Percentiles rank a stretch among this genome's conserved stretches.
Conservation (phyloP, 92 coral and sea anemone species). For the Phenganax subtilis region DNA sequence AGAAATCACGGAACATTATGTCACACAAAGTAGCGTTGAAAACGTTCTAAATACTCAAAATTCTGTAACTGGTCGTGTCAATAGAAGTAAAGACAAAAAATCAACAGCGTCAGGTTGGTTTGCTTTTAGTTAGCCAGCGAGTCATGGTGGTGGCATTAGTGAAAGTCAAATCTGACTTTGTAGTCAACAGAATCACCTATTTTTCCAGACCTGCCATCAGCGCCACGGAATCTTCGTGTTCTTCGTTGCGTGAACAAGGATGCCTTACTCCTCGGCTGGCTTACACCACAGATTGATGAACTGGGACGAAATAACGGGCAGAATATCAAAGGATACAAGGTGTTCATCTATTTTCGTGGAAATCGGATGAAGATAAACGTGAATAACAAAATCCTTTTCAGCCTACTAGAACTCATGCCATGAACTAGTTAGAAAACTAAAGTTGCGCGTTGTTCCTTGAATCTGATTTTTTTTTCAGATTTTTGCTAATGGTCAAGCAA, state of each 20-base stretch:
- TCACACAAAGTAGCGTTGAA: slow-evolving; percentile 1
- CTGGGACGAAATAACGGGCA: slow-evolving; percentile 82
- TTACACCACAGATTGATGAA: slow-evolving; percentile 93
- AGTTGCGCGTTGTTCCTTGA: too few relatives aligned
- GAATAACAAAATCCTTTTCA: too few relatives aligned
- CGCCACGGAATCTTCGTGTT: slow-evolving; percentile 71
- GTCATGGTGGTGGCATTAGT: background rate
- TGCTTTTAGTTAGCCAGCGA: background rate
- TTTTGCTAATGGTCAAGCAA: slow-evolving; percentile 56
- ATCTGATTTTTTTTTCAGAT: slow-evolving; percentile 46
- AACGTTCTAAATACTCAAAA: slow-evolving; percentile 5
- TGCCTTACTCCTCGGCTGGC: slow-evolving; percentile 85
- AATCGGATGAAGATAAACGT: background rate
- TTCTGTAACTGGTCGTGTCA: background rate
- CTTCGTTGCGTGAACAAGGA: slow-evolving; percentile 89
- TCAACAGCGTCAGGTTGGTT: background rate
- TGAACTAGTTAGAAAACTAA: background rate
- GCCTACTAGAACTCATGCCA: background rate
- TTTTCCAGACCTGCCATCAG: slow-evolving; percentile 53
- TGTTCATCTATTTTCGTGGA: background rate
- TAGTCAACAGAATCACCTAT: background rate
- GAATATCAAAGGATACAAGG: slow-evolving; percentile 84
- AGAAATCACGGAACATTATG: background rate
- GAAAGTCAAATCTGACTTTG: too few relatives aligned
- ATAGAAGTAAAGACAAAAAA: background rate